These are phyloP conservation scores for Coenobita brevimanus DNA, from an alignment of 1,140 invertebrate species.

Conservation along the genomic window DNA sequence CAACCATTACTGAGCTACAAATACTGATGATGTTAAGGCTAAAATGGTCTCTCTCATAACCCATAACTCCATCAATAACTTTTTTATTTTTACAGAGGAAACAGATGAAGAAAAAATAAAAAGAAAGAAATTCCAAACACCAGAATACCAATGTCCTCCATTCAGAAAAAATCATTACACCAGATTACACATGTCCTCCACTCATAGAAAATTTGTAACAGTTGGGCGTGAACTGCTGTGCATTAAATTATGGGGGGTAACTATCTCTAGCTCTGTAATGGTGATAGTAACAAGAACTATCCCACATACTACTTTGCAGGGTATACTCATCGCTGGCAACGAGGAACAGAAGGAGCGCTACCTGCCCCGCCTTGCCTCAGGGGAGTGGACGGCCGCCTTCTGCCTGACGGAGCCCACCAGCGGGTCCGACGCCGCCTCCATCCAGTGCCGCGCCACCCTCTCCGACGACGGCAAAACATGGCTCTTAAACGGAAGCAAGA, in stretches of 20 bases:
- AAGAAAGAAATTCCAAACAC: neutral
- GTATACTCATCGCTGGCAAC: slow-evolving; percentile 56
- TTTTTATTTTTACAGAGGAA: neutral
- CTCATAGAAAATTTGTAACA: no score
- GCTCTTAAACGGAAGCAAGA: slow-evolving; percentile 97
- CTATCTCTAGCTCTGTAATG: no score
- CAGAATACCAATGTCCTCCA: no score
- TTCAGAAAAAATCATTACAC: no score
- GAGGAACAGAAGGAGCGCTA: slow-evolving; percentile 91
- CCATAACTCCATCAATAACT: neutral
- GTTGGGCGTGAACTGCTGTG: no score
- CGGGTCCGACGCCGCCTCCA: slow-evolving; percentile 93
- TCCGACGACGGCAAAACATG: slow-evolving; percentile 93
- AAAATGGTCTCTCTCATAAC: no score
- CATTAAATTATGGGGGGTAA: no score
- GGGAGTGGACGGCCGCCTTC: slow-evolving; percentile 92
- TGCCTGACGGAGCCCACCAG: slow-evolving; percentile 96
- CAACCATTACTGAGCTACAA: no score
- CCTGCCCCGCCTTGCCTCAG: slow-evolving; percentile 88
- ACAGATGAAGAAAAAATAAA: neutral
- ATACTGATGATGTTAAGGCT: no score
- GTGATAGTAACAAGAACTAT: no score
- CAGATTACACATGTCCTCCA: no score
- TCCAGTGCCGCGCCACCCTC: slow-evolving; percentile 86
- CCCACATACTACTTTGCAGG: no score